phyloP scores from a whole-genome alignment of 2,888 invertebrate species.

The Ormyrus labotus region DNA sequence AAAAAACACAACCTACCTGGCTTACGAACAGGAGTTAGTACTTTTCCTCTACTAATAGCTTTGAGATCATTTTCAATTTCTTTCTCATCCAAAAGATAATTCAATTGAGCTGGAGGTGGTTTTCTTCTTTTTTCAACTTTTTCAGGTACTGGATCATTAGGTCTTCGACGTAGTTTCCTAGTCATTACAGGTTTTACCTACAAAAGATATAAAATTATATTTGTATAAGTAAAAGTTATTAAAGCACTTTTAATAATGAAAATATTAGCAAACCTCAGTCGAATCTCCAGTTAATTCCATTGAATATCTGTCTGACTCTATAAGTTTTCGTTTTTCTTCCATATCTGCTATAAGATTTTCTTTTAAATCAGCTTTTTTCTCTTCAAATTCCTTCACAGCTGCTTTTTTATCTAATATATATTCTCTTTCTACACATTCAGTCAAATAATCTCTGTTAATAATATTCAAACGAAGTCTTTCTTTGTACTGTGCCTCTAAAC shows the following conservation, averaged over 20 bases:
- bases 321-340: slow-evolving; percentile 92
- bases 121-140: slow-evolving; percentile 92
- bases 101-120: slow-evolving; percentile 89
- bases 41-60: slow-evolving; percentile 83
- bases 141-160: slow-evolving; percentile 94
- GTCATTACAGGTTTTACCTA: slow-evolving; percentile 97
- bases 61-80: slow-evolving; percentile 92
- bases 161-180: slow-evolving; percentile 91
- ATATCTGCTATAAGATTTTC: slow-evolving; percentile 93
- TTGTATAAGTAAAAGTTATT: background rate
- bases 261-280: slow-evolving; percentile 80
- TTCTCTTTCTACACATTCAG: slow-evolving; percentile 91
- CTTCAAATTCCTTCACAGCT: slow-evolving; percentile 94
- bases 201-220: slow-evolving; percentile 50
- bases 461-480: slow-evolving; percentile 86
- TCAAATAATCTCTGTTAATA: slow-evolving; percentile 87
- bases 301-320: slow-evolving; percentile 91
- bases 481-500: slow-evolving; percentile 87
- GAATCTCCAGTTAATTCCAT: slow-evolving; percentile 94
- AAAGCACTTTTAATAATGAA: background rate
- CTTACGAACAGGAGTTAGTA: slow-evolving; percentile 78
- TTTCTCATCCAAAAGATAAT: slow-evolving; percentile 90
- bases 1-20: slow-evolving; percentile 72
- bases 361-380: slow-evolving; percentile 93
- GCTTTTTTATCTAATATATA: slow-evolving; percentile 92